Percentiles rank a stretch among this genome's conserved stretches.
Conservation (phyloP, 2,888 invertebrate species). For the Drosophila lacicola region DNA sequence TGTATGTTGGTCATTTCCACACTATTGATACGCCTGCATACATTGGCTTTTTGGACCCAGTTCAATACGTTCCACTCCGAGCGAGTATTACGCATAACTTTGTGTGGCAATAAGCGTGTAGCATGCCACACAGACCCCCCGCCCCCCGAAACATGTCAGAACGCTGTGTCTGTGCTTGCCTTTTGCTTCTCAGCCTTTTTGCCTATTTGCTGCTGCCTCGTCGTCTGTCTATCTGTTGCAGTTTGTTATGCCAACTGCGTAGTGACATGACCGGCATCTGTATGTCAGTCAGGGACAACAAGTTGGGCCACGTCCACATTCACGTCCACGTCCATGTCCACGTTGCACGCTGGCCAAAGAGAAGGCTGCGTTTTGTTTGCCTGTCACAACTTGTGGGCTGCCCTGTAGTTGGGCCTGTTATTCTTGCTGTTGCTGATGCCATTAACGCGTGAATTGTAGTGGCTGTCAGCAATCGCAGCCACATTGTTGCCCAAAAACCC, state of each 20-base stretch:
- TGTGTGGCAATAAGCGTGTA: conserved; percentile 36
- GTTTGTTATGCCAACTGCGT: conserved; percentile 61
- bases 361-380: conserved; percentile 57
- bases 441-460: conserved; percentile 60
- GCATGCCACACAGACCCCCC: conserved; percentile 10
- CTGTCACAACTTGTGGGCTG: conserved; percentile 63
- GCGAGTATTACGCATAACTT: conserved; percentile 46
- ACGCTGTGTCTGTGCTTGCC: conserved; percentile 2
- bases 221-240: conserved; percentile 31
- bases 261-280: conserved; percentile 55
- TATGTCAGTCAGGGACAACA: conserved; percentile 58
- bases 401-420: conserved; percentile 16
- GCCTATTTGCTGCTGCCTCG: background rate
- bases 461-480: conserved; percentile 52
- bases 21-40: conserved; percentile 22
- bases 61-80: conserved; percentile 17
- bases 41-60: conserved; percentile 26
- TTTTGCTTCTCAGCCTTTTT: background rate
- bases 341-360: conserved; percentile 41
- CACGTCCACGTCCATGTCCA: conserved; percentile 12
- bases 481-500: conserved; percentile 49
- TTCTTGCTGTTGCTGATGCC: conserved; percentile 33
- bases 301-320: conserved; percentile 34
- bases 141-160: conserved; percentile 8
- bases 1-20: conserved; percentile 7